These are phyloP conservation scores for Trichosurus vulpecula DNA, from an alignment of 2,797 vertebrate genomes.

Conservation along the genomic window DNA sequence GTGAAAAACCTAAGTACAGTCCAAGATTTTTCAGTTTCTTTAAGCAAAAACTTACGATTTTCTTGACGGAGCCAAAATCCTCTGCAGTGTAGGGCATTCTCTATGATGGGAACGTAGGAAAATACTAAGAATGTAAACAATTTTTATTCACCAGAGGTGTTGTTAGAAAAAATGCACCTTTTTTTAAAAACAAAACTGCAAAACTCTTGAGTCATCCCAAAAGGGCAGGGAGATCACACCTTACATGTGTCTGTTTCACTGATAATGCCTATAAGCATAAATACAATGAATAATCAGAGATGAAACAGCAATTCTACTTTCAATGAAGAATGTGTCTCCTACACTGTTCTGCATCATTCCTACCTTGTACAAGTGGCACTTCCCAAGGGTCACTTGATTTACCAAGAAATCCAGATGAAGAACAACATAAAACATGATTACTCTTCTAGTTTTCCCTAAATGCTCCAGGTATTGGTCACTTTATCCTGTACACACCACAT, in stretches of 20 bases:
- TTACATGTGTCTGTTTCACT: neutral
- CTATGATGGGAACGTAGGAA: constrained; percentile 28
- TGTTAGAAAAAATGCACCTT: constrained; percentile 16
- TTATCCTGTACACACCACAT: constrained; percentile 79
- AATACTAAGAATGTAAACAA: neutral
- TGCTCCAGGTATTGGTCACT: constrained; percentile 81
- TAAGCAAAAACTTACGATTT: constrained; percentile 33
- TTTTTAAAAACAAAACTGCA: constrained; percentile 20
- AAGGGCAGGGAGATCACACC: neutral
- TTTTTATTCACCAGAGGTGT: neutral
- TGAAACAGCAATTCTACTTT: neutral
- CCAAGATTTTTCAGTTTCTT: constrained; percentile 31
- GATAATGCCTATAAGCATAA: constrained; percentile 29
- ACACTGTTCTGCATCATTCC: neutral
- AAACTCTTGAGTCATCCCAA: constrained; percentile 2
- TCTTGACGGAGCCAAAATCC: constrained; percentile 16
- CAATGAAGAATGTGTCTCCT: constrained; percentile 12
- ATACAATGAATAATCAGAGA: constrained; percentile 15
- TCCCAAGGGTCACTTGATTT: constrained; percentile 75
- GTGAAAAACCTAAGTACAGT: constrained; percentile 45
- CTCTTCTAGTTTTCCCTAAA: constrained; percentile 82
- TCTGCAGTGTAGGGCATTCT: constrained; percentile 34
- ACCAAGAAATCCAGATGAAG: constrained; percentile 71
- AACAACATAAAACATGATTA: constrained; percentile 82
- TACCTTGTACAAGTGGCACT: constrained; percentile 51